Evolutionary conservation across 2,888 invertebrate genomes (phyloP), one percentile per base, ranked within the genome.

Genomic region (Leptura quadrifasciata): DNA sequence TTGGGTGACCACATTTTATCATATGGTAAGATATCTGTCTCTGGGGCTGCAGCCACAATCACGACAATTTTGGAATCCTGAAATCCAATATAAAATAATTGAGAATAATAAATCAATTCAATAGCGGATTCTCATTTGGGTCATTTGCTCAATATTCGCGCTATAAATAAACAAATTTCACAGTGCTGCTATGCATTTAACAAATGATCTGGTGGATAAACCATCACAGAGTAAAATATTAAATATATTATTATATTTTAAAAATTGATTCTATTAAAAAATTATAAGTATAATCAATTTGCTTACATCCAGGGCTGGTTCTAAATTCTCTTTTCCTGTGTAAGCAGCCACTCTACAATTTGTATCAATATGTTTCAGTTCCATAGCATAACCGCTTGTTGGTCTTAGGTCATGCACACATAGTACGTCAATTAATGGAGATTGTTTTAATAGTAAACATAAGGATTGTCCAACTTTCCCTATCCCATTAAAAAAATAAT

Each of bases 361-460:
- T 0, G 91, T 90, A 80, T 91, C 90, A 39, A 91, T 87, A 67
- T 90, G 89, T 79, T 87, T 88, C 57, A 91, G 81, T 80, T 91
- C 91, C 60, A 85, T 75, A 12, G 88, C 89, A 20, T 91, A 82
- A 27, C 89, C 88, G 15, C 86, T 82, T 10, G 87, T 85, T 1
- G 87, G 85, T 27, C 85, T 82, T 5, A 86, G 85, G 84, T 94
- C 94, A 82, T 92, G 92, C n/a, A 94, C 79, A 17, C 92, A 90
- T 65, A 94, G 87, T 83, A 91, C 92, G 63, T 91, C 91, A 76
- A 94, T 90, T 61, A 90, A 83, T 0, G 91, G 91, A 21, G 92
- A 91, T 76, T 91, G 90, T 82, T 93, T 92, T 64, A 94, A 87
- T 85, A 93, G 87, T 61, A 94, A 85, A 52, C 91, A 89, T 27